These are phyloP conservation scores for Neosilurus mollespiculum DNA, from an alignment of 2,797 vertebrate species.

Conservation along the genomic window DNA sequence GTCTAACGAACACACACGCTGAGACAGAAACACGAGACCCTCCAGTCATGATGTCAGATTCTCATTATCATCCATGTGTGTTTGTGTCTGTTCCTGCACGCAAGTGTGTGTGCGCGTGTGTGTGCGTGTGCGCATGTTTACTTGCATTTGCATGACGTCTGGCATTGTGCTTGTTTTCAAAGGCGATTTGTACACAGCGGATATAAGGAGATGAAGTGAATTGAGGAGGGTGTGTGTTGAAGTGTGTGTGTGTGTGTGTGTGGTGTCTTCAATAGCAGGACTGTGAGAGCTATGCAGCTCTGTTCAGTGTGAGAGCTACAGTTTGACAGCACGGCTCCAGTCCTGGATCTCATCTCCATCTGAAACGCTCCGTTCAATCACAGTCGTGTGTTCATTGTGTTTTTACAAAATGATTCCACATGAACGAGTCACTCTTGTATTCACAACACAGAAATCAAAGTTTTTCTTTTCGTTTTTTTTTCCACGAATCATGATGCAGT, in stretches of 20 bases:
- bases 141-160: conserved; percentile 66
- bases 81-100: conserved; percentile 31
- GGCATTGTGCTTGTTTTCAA: conserved; percentile 72
- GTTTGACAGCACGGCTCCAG: conserved; percentile 48
- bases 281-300: conserved; percentile 64
- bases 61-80: conserved; percentile 65
- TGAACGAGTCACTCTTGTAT: not conserved
- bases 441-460: not conserved
- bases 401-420: conserved; percentile 60
- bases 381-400: conserved; percentile 48
- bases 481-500: not conserved
- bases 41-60: conserved; percentile 76
- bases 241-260: conserved; percentile 54
- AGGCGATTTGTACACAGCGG: conserved; percentile 74
- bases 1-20: conserved; percentile 18
- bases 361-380: conserved; percentile 62
- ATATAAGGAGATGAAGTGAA: conserved; percentile 67
- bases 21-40: conserved; percentile 68
- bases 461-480: not conserved
- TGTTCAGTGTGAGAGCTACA: conserved; percentile 71
- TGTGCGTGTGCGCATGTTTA: conserved; percentile 25
- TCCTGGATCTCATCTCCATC: conserved; percentile 62
- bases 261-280: conserved; percentile 70
- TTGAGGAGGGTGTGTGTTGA: conserved; percentile 49
- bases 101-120: conserved; percentile 1